phyloP scores from a whole-genome alignment of 2,888 invertebrate species.

The Megamerina dolium region DNA sequence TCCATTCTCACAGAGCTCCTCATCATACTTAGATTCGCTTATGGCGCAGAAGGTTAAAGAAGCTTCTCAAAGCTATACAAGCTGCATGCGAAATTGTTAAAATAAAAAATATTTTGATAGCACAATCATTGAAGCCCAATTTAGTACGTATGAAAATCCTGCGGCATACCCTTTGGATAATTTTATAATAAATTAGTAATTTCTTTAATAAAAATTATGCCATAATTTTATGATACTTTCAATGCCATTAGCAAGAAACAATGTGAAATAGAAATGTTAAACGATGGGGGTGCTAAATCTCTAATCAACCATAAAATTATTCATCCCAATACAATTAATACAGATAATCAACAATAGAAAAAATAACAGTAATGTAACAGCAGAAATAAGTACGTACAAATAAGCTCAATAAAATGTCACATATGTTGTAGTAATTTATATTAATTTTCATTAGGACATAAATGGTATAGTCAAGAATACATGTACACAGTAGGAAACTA shows the following conservation, averaged over 20 bases:
- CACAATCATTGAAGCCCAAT: no score
- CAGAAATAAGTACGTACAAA: no score
- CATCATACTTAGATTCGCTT: no score
- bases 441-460: constrained; percentile 24
- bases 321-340: constrained; percentile 2
- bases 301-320: constrained; percentile 9
- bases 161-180: no score
- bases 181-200: no score
- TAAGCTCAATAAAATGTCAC: constrained; percentile 25
- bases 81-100: no score
- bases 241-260: constrained; percentile 5
- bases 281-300: background rate
- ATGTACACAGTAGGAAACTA: constrained; percentile 7
- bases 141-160: no score
- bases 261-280: background rate
- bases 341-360: constrained; percentile 6
- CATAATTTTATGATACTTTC: constrained; percentile 21
- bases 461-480: constrained; percentile 8
- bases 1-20: no score
- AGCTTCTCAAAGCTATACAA: no score
- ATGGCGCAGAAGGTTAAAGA: no score
- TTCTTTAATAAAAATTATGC: constrained; percentile 18
- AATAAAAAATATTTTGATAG: no score
- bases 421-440: constrained; percentile 33
- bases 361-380: constrained; percentile 3